Evolutionary conservation across 2,113 vertebrate species (phyloP), one percentile per base, ranked within the genome.

Genomic region (Thamnaconus septentrionalis): DNA sequence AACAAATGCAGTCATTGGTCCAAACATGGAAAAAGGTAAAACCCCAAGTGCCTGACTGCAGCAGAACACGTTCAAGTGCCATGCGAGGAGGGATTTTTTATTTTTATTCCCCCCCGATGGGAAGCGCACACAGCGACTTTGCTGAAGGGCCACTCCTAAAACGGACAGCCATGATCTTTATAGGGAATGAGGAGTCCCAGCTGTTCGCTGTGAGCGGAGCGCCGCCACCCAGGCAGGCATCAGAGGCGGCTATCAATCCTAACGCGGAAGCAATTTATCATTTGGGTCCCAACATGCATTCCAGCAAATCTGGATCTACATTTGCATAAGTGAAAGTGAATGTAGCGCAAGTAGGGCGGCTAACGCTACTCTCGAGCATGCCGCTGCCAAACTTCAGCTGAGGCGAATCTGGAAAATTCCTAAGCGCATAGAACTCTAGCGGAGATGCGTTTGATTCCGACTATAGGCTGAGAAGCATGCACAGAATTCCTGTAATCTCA

Each of bases 401-500:
- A 45, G 5, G 44, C 7, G 44, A 45, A 6, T 45, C 44, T 45
- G 5, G 5, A 3, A 45, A 6, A 6, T 45, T 45, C 7, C 44
- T 41, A 54, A 7, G 59, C 5, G 61, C 5, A 18, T 8, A 41
- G 50, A 48, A 18, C 44, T 56, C 7, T 18, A 55, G 57, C 56
- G 50, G 44, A 66, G 56, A n/a, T 50, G 53, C 9, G 5, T 41
- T 61, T 69, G 59, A 64, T 82, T 82, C 79, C 67, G 57, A 66
- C 66, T 70, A 6, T 51, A 76, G 78, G 71, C 76, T 60, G 56
- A 45, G 10, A 72, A 71, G 88, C 84, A 90, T 88, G 78, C 71
- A 66, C 39, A 77, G 79, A 83, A 91, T 88, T 87, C 83, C 74
- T 70, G 69, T 81, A 40, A 88, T 86, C 87, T 85, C 18, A 31